Conservation (phyloP, 2,888 invertebrate species). For the Melangyna quadrimaculata region DNA sequence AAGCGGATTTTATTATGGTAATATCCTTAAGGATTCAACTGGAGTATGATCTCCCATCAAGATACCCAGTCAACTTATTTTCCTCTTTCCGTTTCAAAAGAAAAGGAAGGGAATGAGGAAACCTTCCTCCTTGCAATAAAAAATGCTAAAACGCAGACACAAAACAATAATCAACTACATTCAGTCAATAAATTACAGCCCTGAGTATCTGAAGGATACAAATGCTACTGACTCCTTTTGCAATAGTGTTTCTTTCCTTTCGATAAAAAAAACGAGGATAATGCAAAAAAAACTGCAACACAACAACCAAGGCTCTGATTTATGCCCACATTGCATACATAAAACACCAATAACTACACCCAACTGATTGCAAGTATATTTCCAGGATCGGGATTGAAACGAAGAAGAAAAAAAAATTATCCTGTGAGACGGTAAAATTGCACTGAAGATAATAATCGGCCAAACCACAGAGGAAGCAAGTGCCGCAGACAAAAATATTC, state of each 20-base stretch:
- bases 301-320: conserved; percentile 43
- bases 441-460: conserved; percentile 57
- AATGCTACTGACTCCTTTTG: conserved; percentile 17
- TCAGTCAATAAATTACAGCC: conserved; percentile 57
- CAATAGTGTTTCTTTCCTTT: background rate
- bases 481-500: conserved; percentile 20
- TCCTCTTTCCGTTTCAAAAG: too few species aligned
- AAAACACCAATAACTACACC: conserved; percentile 51
- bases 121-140: background rate
- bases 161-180: conserved; percentile 58
- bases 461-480: conserved; percentile 42
- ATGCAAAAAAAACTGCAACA: conserved; percentile 36
- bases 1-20: conserved; percentile 71
- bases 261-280: conserved; percentile 16
- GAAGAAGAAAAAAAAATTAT: conserved; percentile 15
- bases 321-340: conserved; percentile 44
- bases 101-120: too few species aligned
- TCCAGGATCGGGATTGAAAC: background rate
- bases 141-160: conserved; percentile 32
- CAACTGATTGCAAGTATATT: conserved; percentile 25
- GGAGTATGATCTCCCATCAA: conserved; percentile 47
- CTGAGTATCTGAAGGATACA: conserved; percentile 47
- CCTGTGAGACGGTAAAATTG: conserved; percentile 35
- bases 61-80: conserved; percentile 22
- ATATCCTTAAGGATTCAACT: conserved; percentile 45